Conservation (phyloP, 2,888 invertebrate species). For the Sarcophaga subvicina region DNA sequence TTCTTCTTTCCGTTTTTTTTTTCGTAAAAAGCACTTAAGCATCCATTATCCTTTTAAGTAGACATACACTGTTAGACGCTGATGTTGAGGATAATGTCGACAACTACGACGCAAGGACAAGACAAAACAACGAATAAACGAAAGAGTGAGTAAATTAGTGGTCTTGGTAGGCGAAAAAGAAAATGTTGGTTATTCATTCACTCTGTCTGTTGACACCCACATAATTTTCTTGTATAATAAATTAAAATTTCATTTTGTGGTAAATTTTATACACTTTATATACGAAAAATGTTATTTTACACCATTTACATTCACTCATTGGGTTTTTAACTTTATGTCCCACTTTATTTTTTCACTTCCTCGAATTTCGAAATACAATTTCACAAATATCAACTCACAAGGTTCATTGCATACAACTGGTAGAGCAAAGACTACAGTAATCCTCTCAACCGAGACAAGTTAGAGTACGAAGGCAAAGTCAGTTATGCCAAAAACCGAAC, state of each 20-base stretch:
- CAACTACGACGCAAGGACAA: not conserved
- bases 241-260: slow-evolving; percentile 65
- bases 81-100: not conserved
- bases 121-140: not conserved
- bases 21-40: slow-evolving; percentile 68
- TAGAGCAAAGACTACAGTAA: too few relatives aligned
- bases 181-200: slow-evolving; percentile 46
- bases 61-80: slow-evolving; percentile 27
- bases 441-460: too few relatives aligned
- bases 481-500: too few relatives aligned
- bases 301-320: not conserved
- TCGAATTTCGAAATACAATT: not conserved
- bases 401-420: too few relatives aligned
- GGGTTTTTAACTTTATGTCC: not conserved
- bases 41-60: slow-evolving; percentile 71
- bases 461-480: too few relatives aligned
- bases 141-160: not conserved
- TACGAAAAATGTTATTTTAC: not conserved
- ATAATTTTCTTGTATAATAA: slow-evolving; percentile 65
- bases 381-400: too few relatives aligned
- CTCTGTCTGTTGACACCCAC: slow-evolving; percentile 67
- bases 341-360: not conserved
- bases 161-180: not conserved
- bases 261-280: slow-evolving; percentile 40
- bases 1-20: slow-evolving; percentile 9